These are phyloP conservation scores for Macropus fuliginosus DNA, from an alignment of 2,797 vertebrate species.

Conservation along the genomic window DNA sequence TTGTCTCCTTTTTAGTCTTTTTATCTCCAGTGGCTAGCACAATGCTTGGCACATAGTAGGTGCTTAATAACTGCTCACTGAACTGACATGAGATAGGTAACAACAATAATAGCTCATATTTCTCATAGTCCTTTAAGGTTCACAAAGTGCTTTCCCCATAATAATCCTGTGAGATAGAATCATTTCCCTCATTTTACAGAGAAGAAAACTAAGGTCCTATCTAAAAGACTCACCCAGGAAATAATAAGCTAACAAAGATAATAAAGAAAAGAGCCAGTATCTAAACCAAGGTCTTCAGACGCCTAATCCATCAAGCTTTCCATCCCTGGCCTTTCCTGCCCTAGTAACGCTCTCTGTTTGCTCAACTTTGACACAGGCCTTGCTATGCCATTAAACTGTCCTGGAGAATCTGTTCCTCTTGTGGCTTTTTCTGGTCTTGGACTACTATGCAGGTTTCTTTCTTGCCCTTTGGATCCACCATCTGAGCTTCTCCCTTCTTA, in stretches of 20 bases:
- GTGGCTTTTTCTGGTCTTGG: constrained; percentile 8
- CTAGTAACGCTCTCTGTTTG: constrained; percentile 19
- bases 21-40: background rate
- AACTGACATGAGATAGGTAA: background rate
- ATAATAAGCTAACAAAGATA: too few relatives aligned
- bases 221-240: background rate
- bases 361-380: background rate
- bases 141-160: background rate
- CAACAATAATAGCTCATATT: background rate
- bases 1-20: background rate
- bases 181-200: background rate
- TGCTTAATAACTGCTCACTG: background rate
- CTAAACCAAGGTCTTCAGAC: background rate
- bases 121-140: background rate
- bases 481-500: background rate
- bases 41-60: background rate
- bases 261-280: background rate
- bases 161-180: background rate
- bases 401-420: background rate
- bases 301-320: background rate
- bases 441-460: background rate
- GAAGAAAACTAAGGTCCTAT: background rate
- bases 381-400: constrained; percentile 10
- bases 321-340: background rate
- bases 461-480: background rate